These are phyloP conservation scores for Apus apus DNA, from an alignment of 2,113 vertebrate species.

Conservation along the genomic window DNA sequence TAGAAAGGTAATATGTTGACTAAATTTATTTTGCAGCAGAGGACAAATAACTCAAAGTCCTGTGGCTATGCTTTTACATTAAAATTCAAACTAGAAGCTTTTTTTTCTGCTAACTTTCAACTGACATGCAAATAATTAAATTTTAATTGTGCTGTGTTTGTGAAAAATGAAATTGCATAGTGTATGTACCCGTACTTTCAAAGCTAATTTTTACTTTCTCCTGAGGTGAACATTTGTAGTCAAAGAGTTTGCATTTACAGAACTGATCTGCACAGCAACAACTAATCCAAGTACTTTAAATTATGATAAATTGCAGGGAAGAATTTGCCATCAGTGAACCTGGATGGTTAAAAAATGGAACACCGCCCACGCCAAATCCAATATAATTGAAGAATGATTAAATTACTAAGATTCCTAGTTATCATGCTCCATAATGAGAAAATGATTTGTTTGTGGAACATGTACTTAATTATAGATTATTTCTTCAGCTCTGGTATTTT, in stretches of 20 bases:
- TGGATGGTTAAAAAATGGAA: neutral
- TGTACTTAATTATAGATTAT: neutral
- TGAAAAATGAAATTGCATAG: neutral
- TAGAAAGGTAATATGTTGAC: neutral
- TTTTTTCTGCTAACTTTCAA: neutral
- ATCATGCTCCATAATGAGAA: slow-evolving; percentile 6
- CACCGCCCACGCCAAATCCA: neutral
- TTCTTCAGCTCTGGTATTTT: neutral
- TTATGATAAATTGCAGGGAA: neutral
- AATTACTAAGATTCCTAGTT: neutral
- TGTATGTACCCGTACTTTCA: neutral
- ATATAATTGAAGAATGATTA: neutral
- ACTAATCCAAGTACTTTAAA: neutral
- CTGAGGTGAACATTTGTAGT: neutral
- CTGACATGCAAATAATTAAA: neutral
- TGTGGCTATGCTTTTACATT: neutral
- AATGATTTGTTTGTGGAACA: neutral
- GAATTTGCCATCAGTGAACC: neutral
- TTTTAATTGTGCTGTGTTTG: neutral
- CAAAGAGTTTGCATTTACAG: neutral
- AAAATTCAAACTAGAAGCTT: neutral
- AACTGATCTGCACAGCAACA: neutral
- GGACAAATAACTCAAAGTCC: neutral
- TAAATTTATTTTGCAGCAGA: neutral
- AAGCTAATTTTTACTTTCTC: neutral